These are phyloP conservation scores for Aurelia aurita complex sp. Pacific DNA, from an alignment of 30 jellyfish, hydroid and myxozoan genomes.

Conservation along the genomic window DNA sequence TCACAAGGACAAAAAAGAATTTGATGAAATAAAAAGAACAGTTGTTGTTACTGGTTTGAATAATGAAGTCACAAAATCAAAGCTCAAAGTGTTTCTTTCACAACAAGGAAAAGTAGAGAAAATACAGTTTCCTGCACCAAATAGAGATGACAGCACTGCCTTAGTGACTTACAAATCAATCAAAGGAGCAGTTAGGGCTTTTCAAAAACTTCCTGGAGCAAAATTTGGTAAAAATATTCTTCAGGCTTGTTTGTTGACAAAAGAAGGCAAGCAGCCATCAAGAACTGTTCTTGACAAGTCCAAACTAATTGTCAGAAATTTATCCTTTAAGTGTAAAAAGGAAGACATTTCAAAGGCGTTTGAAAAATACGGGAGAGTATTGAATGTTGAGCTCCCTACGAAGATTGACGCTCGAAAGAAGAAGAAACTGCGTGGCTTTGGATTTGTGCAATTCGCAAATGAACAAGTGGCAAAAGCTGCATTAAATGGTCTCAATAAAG, in stretches of 20 bases:
- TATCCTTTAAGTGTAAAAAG: slow-evolving; percentile 75
- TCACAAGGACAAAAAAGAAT: neutral
- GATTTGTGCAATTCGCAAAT: slow-evolving; percentile 78
- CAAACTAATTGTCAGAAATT: slow-evolving; percentile 82
- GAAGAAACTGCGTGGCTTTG: slow-evolving; percentile 77
- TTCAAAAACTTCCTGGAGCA: slow-evolving; percentile 78
- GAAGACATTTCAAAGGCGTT: slow-evolving; percentile 53
- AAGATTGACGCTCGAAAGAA: slow-evolving; percentile 35
- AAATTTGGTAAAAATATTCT: slow-evolving; percentile 32
- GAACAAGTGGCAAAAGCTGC: slow-evolving; percentile 78
- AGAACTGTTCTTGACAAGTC: slow-evolving; percentile 52
- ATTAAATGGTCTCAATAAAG: slow-evolving; percentile 71
- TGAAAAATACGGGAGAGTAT: slow-evolving; percentile 62
- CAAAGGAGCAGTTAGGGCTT: slow-evolving; percentile 90
- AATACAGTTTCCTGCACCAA: slow-evolving; percentile 75
- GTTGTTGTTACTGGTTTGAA: slow-evolving; percentile 77
- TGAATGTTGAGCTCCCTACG: slow-evolving; percentile 69
- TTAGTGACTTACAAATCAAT: slow-evolving; percentile 63
- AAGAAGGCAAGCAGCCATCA: slow-evolving; percentile 67
- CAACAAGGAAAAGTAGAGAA: slow-evolving; percentile 84
- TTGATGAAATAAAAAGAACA: slow-evolving; percentile 77
- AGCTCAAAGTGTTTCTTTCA: slow-evolving; percentile 63
- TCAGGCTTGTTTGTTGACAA: slow-evolving; percentile 69
- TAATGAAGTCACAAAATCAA: slow-evolving; percentile 64
- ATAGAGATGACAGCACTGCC: slow-evolving; percentile 44